phyloP scores from a whole-genome alignment of 2,797 vertebrate genomes.

The Tokudaia tokunoshimensis region DNA sequence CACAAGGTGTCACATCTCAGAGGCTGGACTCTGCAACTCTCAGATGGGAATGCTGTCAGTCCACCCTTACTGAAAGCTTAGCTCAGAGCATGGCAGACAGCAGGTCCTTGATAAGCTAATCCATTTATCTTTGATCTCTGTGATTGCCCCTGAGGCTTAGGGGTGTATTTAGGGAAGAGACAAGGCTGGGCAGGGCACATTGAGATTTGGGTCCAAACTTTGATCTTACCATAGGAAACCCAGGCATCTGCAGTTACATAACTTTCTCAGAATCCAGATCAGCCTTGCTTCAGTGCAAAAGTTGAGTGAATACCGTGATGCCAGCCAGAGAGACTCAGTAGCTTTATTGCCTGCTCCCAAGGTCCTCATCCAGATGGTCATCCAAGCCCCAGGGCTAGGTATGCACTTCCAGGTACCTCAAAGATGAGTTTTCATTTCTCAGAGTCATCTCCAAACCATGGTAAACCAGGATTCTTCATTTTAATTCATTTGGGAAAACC shows the following conservation, averaged over 20 bases:
- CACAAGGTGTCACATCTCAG: background rate
- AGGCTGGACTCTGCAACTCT: background rate
- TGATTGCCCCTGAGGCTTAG: background rate
- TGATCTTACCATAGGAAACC: background rate
- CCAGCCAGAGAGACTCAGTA: background rate
- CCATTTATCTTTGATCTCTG: too few species aligned
- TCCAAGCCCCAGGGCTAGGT: background rate
- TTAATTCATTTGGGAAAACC: slow-evolving; percentile 23
- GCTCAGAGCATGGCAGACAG: accelerated
- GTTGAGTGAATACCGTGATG: accelerated
- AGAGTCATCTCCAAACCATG: background rate
- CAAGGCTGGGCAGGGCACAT: background rate
- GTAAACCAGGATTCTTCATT: background rate
- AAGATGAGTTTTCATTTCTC: background rate
- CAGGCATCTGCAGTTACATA: background rate
- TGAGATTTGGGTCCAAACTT: background rate
- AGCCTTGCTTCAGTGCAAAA: background rate
- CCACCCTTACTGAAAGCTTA: background rate
- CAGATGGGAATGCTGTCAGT: background rate
- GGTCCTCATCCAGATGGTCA: accelerated
- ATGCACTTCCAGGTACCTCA: accelerated
- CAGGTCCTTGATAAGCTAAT: too few species aligned
- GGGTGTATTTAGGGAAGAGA: background rate
- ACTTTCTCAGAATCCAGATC: background rate
- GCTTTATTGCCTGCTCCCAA: background rate